Conservation (phyloP, 1,140 invertebrate species). For the Dendrolimus punctatus region DNA sequence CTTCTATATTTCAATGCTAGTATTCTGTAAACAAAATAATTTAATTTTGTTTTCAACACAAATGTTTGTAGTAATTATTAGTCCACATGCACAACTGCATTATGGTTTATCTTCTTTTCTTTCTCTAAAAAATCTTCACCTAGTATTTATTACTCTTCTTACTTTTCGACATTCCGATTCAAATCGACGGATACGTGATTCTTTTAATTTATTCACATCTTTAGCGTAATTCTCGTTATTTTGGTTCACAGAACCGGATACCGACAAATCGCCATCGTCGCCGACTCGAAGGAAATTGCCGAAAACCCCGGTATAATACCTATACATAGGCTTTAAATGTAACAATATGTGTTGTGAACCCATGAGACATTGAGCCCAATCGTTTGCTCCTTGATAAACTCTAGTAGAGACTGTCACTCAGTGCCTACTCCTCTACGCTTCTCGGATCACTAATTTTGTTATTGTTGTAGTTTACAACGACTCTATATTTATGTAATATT, state of each 20-base stretch:
- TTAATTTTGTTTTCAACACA: no score
- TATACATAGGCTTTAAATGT: conserved; percentile 62
- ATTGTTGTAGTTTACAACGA: conserved; percentile 24
- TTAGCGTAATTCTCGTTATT: conserved; percentile 31
- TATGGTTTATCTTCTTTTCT: no score
- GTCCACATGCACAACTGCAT: no score
- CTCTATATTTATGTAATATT: conserved; percentile 29
- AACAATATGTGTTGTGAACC: conserved; percentile 67
- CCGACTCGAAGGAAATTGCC: conserved; percentile 93
- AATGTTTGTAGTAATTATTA: no score
- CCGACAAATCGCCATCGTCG: conserved; percentile 87
- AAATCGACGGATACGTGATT: no score
- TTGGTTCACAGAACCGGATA: conserved; percentile 80
- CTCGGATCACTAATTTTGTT: conserved; percentile 29
- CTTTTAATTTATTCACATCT: not conserved
- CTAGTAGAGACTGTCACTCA: conserved; percentile 64
- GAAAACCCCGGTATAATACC: conserved; percentile 93
- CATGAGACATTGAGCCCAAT: conserved; percentile 41
- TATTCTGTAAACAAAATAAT: no score
- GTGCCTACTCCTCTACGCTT: conserved; percentile 60
- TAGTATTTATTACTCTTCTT: no score
- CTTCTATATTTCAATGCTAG: no score
- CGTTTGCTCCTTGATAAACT: conserved; percentile 50
- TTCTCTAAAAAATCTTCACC: no score
- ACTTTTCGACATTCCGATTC: no score